Conservation (phyloP, 2,888 invertebrate species). For the Leptinotarsa haldemani region DNA sequence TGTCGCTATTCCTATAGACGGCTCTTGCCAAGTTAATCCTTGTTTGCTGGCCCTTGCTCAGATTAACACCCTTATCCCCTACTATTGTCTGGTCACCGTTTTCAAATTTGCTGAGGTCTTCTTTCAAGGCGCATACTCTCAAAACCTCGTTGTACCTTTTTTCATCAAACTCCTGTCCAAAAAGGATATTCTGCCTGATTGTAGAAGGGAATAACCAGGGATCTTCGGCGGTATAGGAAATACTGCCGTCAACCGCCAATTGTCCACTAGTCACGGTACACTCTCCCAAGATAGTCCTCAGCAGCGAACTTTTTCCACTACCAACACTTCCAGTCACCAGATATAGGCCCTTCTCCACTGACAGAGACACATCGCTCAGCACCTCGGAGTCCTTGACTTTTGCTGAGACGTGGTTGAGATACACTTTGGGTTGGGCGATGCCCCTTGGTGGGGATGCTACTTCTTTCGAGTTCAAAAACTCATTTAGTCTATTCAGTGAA, state of each 20-base stretch:
- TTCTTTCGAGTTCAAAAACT: constrained; percentile 45
- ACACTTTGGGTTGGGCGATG: constrained; percentile 33
- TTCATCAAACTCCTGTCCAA: constrained; percentile 59
- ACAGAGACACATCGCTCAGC: constrained; percentile 64
- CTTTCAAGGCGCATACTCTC: constrained; percentile 65
- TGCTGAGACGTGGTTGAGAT: constrained; percentile 46
- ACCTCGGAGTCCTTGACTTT: constrained; percentile 56
- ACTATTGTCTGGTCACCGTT: constrained; percentile 68
- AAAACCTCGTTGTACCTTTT: constrained; percentile 60
- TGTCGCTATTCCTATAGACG: constrained; percentile 56
- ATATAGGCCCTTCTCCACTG: constrained; percentile 63
- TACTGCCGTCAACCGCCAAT: constrained; percentile 50
- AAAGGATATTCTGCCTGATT: constrained; percentile 59
- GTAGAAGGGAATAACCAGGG: constrained; percentile 59
- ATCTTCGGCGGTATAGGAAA: constrained; percentile 58
- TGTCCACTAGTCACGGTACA: constrained; percentile 47
- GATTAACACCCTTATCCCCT: constrained; percentile 73
- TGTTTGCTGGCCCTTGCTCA: constrained; percentile 71
- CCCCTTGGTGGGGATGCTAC: constrained; percentile 4
- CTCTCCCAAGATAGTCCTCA: constrained; percentile 57
- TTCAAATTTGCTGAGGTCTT: constrained; percentile 66
- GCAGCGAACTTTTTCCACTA: constrained; percentile 55
- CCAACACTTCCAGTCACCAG: constrained; percentile 73
- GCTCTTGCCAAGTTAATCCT: constrained; percentile 58
- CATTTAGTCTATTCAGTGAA: constrained; percentile 47